A percentile compares a stretch with the other conserved stretches of the same genome.
phyloP scores from a whole-genome alignment of 2,888 invertebrate species.

The Pilophorus perplexus region DNA sequence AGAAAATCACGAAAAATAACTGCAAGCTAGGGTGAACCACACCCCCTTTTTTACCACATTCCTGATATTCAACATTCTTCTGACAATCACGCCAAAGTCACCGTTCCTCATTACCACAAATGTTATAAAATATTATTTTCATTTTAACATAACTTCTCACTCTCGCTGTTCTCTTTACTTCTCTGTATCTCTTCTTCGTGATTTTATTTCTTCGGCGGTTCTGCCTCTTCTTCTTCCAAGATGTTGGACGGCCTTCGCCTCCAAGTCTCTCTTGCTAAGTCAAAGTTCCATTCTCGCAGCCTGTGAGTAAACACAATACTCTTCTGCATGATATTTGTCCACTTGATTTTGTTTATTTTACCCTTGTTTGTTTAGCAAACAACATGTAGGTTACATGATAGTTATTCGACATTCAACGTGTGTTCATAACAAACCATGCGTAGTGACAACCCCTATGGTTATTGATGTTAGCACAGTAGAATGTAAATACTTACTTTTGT shows the following conservation, averaged over 20 bases:
- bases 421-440: too few species aligned
- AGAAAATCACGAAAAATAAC: neutral
- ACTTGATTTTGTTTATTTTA: neutral
- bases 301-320: constrained; percentile 35
- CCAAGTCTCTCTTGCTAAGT: constrained; percentile 41
- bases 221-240: constrained; percentile 35
- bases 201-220: constrained; percentile 31
- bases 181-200: constrained; percentile 20
- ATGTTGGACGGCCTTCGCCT: constrained; percentile 40
- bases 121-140: too few species aligned
- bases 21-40: neutral
- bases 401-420: too few species aligned
- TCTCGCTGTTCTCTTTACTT: too few species aligned
- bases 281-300: constrained; percentile 41
- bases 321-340: constrained; percentile 23
- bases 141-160: too few species aligned
- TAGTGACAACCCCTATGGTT: neutral
- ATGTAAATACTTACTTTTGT: neutral
- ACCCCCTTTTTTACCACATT: constrained; percentile 11
- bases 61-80: neutral
- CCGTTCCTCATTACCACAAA: too few species aligned
- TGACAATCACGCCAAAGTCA: neutral
- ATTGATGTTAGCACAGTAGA: neutral
- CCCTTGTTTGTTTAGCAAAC: neutral
- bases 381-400: neutral